Base-by-base conservation (phyloP, 1,140 invertebrate genomes). In the Camponotus pennsylvanicus region DNA sequence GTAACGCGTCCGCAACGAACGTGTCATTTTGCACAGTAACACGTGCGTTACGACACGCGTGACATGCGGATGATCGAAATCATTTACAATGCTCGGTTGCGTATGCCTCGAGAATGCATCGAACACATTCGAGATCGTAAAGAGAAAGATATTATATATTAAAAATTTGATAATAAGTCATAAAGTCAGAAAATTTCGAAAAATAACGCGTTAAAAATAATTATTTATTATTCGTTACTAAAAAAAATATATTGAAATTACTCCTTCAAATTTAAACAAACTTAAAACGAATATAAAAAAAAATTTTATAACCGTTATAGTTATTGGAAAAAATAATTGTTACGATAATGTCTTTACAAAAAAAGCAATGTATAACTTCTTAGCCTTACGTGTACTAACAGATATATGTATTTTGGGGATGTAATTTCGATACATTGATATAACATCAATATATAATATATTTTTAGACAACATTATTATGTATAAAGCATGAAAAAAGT, bases 11-110 rank as follows among this genome's bases (percentile, higher is more conserved):
- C 64, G 13, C 64, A 15, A 71, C 34, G 66, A 42, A 49, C 27
- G 59, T 80, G 78, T 80, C 78, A 80, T 80, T 71, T 80, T 49
- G 34, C 37, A 21, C 45, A 34, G 57, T 70, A 80, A 70, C 66
- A 34, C 49, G 66, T 34, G 49, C 66, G 21, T 80, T 71, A 37
- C 66, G 66, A 70, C 66, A 42, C 49, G 66, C 78, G 78, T 71
- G 78, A 70, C 78, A 57, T 18, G 13, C 40, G 49, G n/a, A 42
- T 9, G 37, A 15, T 37, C 52, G 13, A 34, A 15, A 11, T 21
- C 6, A 80, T 34, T 37, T 21, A 59, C 18, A 21, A 42, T 32
- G 15, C 21, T 11, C 37, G 34, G 49, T 70, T 49, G 59, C 66
- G 66, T 71, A 42, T 34, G 3, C 66, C 49, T 71, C 13, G 66